phyloP scores from a whole-genome alignment of 1,140 invertebrate genomes.

The Caenorhabditis latens region DNA sequence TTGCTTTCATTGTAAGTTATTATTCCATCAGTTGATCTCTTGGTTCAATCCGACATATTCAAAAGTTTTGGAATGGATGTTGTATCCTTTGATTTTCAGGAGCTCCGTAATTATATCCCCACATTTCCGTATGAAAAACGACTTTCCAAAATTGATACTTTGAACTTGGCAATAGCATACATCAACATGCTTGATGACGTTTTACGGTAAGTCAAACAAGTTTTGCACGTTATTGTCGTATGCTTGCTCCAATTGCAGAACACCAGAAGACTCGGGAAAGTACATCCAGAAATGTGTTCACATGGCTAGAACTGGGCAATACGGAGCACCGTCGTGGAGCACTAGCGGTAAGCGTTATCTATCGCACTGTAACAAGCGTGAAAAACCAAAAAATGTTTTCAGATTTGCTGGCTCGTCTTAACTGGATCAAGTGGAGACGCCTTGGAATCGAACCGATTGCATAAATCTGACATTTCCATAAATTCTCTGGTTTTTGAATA shows the following conservation, averaged over 20 bases:
- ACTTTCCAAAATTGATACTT: slow-evolving; percentile 95
- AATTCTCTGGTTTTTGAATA: slow-evolving; percentile 7
- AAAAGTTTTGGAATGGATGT: slow-evolving; percentile 4
- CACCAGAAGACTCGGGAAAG: slow-evolving; percentile 46
- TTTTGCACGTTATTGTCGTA: not conserved
- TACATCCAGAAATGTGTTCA: slow-evolving; percentile 65
- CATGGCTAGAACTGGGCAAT: slow-evolving; percentile 66
- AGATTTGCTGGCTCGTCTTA: slow-evolving; percentile 95
- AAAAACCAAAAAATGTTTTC: slow-evolving; percentile 68
- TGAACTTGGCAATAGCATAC: slow-evolving; percentile 96
- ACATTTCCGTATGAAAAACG: slow-evolving; percentile 99
- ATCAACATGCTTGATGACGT: slow-evolving; percentile 96
- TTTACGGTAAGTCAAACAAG: slow-evolving; percentile 78
- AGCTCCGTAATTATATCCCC: slow-evolving; percentile 85
- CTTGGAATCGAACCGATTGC: slow-evolving; percentile 83
- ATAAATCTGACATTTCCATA: not conserved
- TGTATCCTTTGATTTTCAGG: slow-evolving; percentile 71
- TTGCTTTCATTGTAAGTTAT: slow-evolving; percentile 86
- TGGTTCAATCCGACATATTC: slow-evolving; percentile 11
- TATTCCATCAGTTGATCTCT: not conserved
- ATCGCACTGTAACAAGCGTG: not conserved
- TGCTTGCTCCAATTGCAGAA: not conserved
- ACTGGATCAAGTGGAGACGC: slow-evolving; percentile 99
- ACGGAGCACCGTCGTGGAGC: slow-evolving; percentile 71
- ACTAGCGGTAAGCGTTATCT: slow-evolving; percentile 72